Conservation (phyloP, 2,113 vertebrate genomes). For the Calyptomena viridis region DNA sequence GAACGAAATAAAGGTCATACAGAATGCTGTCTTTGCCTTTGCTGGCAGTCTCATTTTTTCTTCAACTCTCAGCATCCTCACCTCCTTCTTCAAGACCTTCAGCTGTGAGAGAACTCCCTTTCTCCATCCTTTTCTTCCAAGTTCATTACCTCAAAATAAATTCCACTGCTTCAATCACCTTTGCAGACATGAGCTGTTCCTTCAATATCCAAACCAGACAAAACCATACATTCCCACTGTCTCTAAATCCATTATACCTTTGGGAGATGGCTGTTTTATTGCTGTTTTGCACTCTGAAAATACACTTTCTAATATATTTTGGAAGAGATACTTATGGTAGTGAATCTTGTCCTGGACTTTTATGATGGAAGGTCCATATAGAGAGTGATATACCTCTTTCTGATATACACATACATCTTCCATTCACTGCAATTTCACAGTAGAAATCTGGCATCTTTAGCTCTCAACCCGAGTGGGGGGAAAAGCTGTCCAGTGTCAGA, state of each 20-base stretch:
- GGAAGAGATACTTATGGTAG: neutral
- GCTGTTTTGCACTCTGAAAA: neutral
- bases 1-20: neutral
- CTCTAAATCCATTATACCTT: neutral
- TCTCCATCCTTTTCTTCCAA: neutral
- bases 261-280: neutral
- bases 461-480: accelerated
- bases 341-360: neutral
- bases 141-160: neutral
- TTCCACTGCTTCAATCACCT: neutral
- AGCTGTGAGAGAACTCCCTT: neutral
- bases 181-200: neutral
- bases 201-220: neutral
- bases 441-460: neutral
- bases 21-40: neutral
- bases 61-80: neutral
- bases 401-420: neutral
- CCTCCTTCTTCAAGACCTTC: neutral
- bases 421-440: neutral
- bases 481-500: neutral
- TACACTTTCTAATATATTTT: neutral
- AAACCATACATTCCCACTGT: neutral
- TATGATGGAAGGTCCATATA: neutral
- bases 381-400: neutral
- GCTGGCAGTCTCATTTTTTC: neutral